Evolutionary conservation across 2,113 vertebrate species (phyloP).

Genomic region (Pelvicachromis taeniatus): DNA sequence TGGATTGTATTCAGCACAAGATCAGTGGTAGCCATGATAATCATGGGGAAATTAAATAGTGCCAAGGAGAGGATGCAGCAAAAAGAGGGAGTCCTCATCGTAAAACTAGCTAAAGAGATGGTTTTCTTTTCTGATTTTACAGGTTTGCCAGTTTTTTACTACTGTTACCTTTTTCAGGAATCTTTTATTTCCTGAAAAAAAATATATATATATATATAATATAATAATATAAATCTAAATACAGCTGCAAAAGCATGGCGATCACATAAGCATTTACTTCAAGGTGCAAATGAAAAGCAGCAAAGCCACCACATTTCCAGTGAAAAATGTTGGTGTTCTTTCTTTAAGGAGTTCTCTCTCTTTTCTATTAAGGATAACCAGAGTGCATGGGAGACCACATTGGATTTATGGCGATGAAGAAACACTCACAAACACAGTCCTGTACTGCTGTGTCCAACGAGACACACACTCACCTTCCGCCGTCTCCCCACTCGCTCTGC

Average conservation of each 20-base stretch:
- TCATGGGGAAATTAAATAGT: conserved; percentile 18
- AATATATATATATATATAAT: too few relatives aligned
- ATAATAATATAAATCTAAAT: not conserved
- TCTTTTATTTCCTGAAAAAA: not conserved
- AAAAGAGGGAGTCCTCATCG: conserved; percentile 33
- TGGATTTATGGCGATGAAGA: conserved; percentile 35
- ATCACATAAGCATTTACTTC: not conserved
- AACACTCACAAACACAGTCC: conserved; percentile 47
- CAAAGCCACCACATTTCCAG: not conserved
- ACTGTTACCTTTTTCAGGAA: not conserved
- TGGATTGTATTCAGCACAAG: not conserved
- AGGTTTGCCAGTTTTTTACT: not conserved
- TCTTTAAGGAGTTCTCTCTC: not conserved
- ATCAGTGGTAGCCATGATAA: conserved; percentile 23
- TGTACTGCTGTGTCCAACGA: conserved; percentile 42
- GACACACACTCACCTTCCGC: conserved; percentile 85
- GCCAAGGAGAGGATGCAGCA: conserved; percentile 1
- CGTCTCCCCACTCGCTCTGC: conserved; percentile 87
- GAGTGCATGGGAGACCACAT: conserved; percentile 42
- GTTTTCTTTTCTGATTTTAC: not conserved
- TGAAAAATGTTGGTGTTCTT: not conserved
- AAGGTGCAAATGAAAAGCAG: not conserved
- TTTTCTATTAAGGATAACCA: conserved; percentile 51
- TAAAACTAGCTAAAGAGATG: not conserved
- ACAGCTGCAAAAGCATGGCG: not conserved